A percentile compares a stretch with the other conserved stretches of the same genome.
phyloP scores from a whole-genome alignment of 1,140 invertebrate genomes.

The Gonatopus flavifemur region DNA sequence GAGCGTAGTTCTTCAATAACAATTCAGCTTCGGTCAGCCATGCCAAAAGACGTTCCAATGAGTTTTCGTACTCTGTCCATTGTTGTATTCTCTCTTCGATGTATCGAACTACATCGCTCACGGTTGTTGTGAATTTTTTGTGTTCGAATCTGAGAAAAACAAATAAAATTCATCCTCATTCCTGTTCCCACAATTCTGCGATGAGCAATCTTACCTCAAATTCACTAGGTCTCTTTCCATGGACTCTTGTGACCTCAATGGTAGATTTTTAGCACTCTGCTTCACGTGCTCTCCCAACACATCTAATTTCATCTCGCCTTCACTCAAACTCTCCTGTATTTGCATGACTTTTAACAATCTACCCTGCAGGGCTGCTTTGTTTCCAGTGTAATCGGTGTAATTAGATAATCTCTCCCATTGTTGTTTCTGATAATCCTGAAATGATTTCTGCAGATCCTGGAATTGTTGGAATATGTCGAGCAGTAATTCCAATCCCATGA shows the following conservation, averaged over 20 bases:
- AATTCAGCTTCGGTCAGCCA: slow-evolving; percentile 88
- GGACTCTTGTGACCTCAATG: slow-evolving; percentile 74
- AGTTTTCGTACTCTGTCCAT: slow-evolving; percentile 89
- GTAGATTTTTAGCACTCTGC: slow-evolving; percentile 66
- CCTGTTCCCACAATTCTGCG: too few species aligned
- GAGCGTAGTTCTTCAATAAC: slow-evolving; percentile 81
- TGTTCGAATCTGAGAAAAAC: slow-evolving; percentile 65
- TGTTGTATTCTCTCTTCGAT: slow-evolving; percentile 84
- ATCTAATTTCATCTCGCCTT: slow-evolving; percentile 72
- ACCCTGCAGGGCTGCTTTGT: slow-evolving; percentile 73
- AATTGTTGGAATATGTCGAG: slow-evolving; percentile 81
- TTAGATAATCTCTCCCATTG: slow-evolving; percentile 79
- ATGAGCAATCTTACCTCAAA: slow-evolving; percentile 62
- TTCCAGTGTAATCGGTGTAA: slow-evolving; percentile 80
- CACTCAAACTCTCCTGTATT: slow-evolving; percentile 73
- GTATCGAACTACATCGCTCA: slow-evolving; percentile 74
- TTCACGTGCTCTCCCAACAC: slow-evolving; percentile 70
- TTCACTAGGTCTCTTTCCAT: slow-evolving; percentile 79
- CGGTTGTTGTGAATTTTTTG: slow-evolving; percentile 77
- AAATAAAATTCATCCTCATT: slow-evolving; percentile 9
- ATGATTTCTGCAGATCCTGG: slow-evolving; percentile 79
- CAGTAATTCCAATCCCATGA: slow-evolving; percentile 73
- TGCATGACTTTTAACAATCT: slow-evolving; percentile 75
- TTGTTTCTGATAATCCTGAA: slow-evolving; percentile 85
- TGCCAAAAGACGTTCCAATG: slow-evolving; percentile 76